phyloP scores from a whole-genome alignment of 2,797 vertebrate species.

The Nasua narica region DNA sequence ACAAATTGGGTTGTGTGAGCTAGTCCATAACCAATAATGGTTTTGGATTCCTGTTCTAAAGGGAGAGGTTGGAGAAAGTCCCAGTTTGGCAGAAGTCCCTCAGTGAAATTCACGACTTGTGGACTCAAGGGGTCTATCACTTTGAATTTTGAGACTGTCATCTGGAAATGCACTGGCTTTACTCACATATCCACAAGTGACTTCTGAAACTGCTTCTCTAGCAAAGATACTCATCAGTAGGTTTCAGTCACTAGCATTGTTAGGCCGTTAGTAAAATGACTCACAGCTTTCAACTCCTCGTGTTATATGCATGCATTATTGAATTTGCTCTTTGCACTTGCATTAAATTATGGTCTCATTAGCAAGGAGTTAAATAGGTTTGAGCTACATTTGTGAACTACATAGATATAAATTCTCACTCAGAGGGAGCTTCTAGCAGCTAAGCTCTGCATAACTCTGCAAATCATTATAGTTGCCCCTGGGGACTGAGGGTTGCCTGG shows the following conservation, averaged over 20 bases:
- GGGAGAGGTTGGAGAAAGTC: neutral
- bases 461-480: slow-evolving; percentile 39
- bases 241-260: slow-evolving; percentile 37
- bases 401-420: slow-evolving; percentile 72
- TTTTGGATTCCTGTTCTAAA: slow-evolving; percentile 28
- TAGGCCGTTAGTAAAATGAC: slow-evolving; percentile 65
- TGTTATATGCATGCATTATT: slow-evolving; percentile 70
- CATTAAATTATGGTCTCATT: slow-evolving; percentile 79
- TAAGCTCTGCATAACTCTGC: slow-evolving; percentile 38
- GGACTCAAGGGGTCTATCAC: neutral
- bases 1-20: neutral
- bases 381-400: slow-evolving; percentile 76
- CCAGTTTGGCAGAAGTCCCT: slow-evolving; percentile 2
- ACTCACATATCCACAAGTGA: neutral
- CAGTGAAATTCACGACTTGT: slow-evolving; percentile 23
- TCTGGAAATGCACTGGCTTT: neutral
- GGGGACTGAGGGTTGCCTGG: neutral
- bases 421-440: slow-evolving; percentile 57
- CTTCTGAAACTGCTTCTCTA: neutral
- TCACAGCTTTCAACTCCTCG: slow-evolving; percentile 71
- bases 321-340: slow-evolving; percentile 77
- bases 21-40: neutral
- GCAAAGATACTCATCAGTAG: neutral
- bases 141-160: slow-evolving; percentile 12
- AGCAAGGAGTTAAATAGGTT: slow-evolving; percentile 79